A percentile compares a stretch with the other conserved stretches of the same genome.
Conservation (phyloP, 2,113 vertebrate species). For the Struthio camelus region DNA sequence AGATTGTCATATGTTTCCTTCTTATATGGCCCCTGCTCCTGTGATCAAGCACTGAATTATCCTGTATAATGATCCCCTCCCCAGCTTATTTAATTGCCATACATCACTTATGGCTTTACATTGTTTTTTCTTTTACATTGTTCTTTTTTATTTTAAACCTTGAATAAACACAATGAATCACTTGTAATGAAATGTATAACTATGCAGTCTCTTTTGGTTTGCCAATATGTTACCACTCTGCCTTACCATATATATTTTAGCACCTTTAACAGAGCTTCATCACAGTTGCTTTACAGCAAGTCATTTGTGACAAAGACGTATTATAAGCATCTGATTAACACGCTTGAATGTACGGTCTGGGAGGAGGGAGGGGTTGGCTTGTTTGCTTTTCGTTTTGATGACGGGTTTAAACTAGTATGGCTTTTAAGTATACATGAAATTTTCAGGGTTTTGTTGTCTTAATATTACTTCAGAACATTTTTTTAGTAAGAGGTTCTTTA, state of each 20-base stretch:
- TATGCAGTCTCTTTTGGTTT: background rate
- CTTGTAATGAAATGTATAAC: background rate
- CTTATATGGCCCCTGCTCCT: accelerated
- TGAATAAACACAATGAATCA: background rate
- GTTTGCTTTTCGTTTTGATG: background rate
- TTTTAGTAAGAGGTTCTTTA: background rate
- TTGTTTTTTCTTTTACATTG: background rate
- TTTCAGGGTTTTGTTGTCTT: background rate
- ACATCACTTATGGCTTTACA: background rate
- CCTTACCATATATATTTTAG: no score
- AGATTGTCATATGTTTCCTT: background rate
- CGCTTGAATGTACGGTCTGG: no score
- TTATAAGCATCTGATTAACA: background rate
- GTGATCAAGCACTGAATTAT: background rate
- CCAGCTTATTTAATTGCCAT: background rate
- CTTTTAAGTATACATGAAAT: background rate
- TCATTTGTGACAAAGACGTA: background rate
- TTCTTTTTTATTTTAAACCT: background rate
- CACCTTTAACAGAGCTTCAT: background rate
- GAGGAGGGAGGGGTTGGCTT: background rate
- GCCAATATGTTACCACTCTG: background rate
- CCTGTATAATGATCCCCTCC: background rate
- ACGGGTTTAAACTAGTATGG: background rate
- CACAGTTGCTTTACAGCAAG: background rate
- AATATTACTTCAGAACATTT: background rate